These are phyloP conservation scores for Microtus oregoni DNA, from an alignment of 2,113 vertebrate species.

Conservation along the genomic window DNA sequence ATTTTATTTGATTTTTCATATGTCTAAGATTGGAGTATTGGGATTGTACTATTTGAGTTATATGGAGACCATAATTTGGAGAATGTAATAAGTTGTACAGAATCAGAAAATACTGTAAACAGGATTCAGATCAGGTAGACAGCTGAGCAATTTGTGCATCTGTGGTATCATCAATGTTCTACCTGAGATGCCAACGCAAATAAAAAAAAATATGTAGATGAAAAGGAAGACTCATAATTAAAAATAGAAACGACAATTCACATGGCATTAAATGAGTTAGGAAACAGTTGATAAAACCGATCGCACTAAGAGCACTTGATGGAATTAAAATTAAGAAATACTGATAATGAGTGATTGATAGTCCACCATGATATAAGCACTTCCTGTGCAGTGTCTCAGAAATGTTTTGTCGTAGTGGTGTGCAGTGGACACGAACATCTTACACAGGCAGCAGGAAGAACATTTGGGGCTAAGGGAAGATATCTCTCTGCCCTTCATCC, in stretches of 20 bases:
- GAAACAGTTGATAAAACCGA: not conserved
- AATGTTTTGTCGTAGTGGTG: not conserved
- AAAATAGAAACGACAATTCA: not conserved
- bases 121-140: not conserved
- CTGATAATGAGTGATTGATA: not conserved
- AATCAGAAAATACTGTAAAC: not conserved
- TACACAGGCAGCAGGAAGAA: not conserved
- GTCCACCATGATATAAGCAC: not conserved
- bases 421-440: not conserved
- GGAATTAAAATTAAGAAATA: not conserved
- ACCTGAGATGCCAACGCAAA: not conserved
- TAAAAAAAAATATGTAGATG: not conserved
- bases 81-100: not conserved
- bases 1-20: not conserved
- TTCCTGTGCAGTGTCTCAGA: not conserved
- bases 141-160: not conserved
- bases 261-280: conserved; percentile 10
- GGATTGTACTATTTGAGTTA: not conserved
- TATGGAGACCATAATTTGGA: not conserved
- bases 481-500: not conserved
- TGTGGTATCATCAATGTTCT: not conserved
- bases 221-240: not conserved
- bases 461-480: not conserved
- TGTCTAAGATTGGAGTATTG: not conserved
- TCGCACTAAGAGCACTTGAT: not conserved